Evolutionary conservation across 1,140 invertebrate genomes (phyloP).

Genomic region (Magallana gigas): DNA sequence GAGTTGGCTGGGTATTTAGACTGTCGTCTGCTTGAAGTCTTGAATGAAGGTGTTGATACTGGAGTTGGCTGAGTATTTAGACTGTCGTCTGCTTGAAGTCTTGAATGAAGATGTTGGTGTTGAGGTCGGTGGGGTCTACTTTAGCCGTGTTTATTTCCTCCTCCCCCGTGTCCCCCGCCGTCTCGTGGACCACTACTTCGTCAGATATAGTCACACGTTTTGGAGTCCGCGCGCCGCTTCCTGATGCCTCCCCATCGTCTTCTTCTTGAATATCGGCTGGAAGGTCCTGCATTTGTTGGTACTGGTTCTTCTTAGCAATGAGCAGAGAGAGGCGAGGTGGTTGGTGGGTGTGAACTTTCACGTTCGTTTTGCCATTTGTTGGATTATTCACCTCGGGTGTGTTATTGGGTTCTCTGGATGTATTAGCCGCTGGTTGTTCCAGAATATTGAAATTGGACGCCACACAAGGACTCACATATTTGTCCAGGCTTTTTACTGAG

Average conservation of each 20-base stretch:
- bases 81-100: conserved; percentile 15
- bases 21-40: conserved; percentile 9
- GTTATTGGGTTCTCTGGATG: background rate
- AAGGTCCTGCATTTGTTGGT: conserved; percentile 10
- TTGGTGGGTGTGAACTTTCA: background rate
- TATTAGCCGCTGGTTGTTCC: background rate
- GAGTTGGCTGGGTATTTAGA: background rate
- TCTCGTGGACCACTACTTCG: background rate
- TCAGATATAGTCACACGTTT: background rate
- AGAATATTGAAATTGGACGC: conserved; percentile 3
- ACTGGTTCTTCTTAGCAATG: background rate
- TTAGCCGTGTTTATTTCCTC: conserved; percentile 4
- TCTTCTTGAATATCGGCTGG: background rate
- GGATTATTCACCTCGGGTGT: too few species aligned
- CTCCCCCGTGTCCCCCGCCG: background rate
- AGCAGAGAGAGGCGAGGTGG: background rate
- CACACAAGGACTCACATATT: background rate
- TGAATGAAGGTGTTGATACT: background rate
- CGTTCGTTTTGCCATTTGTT: background rate
- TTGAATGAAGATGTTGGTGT: background rate
- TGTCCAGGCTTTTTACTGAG: background rate
- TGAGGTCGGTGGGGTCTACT: background rate
- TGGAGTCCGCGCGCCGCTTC: background rate
- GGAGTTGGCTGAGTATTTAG: background rate
- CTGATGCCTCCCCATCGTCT: background rate